Conservation (phyloP, 1,140 invertebrate species). For the Ridgeia piscesae region DNA sequence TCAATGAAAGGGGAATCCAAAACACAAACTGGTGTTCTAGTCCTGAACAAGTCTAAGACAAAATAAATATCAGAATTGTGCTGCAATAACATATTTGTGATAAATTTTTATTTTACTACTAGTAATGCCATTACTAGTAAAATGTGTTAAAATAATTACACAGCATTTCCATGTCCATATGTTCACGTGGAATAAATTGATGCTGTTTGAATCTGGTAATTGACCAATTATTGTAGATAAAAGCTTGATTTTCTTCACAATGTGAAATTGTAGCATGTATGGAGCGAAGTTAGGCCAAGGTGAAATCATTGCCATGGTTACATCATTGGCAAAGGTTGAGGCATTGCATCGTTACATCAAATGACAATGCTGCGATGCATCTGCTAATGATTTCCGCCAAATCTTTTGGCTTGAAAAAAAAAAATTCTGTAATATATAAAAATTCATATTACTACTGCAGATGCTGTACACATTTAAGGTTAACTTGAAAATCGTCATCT, state of each 20-base stretch:
- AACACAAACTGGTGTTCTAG: not conserved
- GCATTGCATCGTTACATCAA: no score
- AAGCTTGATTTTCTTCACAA: not conserved
- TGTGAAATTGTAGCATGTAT: not conserved
- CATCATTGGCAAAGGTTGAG: no score
- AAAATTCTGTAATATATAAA: no score
- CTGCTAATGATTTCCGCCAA: no score
- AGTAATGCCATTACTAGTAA: not conserved
- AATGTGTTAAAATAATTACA: not conserved
- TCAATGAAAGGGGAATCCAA: not conserved
- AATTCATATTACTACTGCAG: no score
- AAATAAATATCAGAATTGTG: not conserved
- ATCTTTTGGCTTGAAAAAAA: no score
- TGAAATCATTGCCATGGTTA: no score
- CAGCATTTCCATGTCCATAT: not conserved
- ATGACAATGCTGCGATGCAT: no score
- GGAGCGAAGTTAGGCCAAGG: not conserved
- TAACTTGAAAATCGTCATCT: no score
- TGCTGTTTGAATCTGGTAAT: not conserved
- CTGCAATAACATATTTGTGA: no score
- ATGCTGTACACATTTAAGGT: no score
- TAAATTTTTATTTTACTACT: not conserved
- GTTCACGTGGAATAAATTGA: not conserved
- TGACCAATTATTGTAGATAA: not conserved
- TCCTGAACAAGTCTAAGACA: not conserved